Conservation (phyloP, 2,888 invertebrate genomes). For the Cerastis rubricosa region DNA sequence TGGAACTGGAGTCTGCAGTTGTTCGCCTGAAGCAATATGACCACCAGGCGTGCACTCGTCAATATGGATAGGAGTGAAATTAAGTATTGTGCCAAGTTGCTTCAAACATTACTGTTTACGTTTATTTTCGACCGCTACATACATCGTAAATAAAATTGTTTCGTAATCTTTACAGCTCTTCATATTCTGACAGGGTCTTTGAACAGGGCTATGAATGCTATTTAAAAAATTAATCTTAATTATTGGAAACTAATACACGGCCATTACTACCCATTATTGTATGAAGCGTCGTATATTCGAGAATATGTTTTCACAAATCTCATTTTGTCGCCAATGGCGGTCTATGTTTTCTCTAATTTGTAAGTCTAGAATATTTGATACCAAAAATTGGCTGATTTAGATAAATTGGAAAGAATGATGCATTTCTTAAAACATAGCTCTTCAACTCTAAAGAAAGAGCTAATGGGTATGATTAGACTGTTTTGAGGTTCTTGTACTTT, state of each 20-base stretch:
- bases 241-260: conserved; percentile 37
- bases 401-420: conserved; percentile 70
- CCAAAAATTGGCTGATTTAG: conserved; percentile 81
- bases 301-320: conserved; percentile 49
- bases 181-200: conserved; percentile 58
- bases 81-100: conserved; percentile 32
- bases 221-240: conserved; percentile 29
- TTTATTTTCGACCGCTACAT: conserved; percentile 11
- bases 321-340: conserved; percentile 48
- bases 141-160: conserved; percentile 11
- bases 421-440: conserved; percentile 65
- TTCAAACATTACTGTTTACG: conserved; percentile 15
- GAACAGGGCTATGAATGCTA: conserved; percentile 55
- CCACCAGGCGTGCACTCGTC: conserved; percentile 41
- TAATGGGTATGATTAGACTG: conserved; percentile 78
- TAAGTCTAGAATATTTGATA: conserved; percentile 76
- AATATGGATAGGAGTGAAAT: not conserved
- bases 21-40: conserved; percentile 29
- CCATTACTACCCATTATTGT: conserved; percentile 39
- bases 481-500: conserved; percentile 86
- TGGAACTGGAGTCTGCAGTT: conserved; percentile 62
- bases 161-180: conserved; percentile 28
- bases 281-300: conserved; percentile 57
- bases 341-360: conserved; percentile 61
- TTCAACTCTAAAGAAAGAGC: conserved; percentile 69